Conservation (phyloP, 2,888 invertebrate species). For the Campaea margaritaria region DNA sequence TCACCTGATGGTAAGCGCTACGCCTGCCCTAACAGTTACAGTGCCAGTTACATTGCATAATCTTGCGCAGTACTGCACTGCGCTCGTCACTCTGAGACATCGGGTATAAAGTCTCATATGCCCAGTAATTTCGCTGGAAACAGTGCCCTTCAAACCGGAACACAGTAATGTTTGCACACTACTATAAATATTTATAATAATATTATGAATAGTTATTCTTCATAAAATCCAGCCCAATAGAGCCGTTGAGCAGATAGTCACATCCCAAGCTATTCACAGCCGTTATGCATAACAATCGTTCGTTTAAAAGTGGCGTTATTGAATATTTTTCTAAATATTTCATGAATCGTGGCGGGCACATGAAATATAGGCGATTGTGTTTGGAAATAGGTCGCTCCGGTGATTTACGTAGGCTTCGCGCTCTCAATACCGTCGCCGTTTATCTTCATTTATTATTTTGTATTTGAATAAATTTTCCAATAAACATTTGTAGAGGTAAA, state of each 20-base stretch:
- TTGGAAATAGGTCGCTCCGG: constrained; percentile 38
- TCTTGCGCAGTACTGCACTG: no score
- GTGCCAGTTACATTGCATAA: no score
- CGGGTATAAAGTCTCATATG: no score
- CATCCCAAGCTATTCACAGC: constrained; percentile 7
- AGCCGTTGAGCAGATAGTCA: neutral
- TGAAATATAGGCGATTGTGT: constrained; percentile 38
- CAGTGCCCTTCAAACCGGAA: no score
- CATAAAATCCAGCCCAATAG: neutral
- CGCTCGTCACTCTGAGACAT: no score
- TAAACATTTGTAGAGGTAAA: constrained; percentile 22
- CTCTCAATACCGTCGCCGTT: constrained; percentile 36
- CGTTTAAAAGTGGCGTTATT: constrained; percentile 33
- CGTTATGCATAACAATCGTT: constrained; percentile 35
- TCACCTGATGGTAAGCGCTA: no score
- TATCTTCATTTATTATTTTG: constrained; percentile 41
- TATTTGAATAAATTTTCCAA: constrained; percentile 35
- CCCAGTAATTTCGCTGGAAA: no score
- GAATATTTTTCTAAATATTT: constrained; percentile 38
- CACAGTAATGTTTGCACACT: no score
- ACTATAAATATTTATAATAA: no score
- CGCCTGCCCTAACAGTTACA: no score
- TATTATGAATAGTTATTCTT: no score
- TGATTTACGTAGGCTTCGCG: constrained; percentile 43
- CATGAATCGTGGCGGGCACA: constrained; percentile 35